Conservation (phyloP, 2,888 invertebrate genomes). For the Heliconius ismenius region DNA sequence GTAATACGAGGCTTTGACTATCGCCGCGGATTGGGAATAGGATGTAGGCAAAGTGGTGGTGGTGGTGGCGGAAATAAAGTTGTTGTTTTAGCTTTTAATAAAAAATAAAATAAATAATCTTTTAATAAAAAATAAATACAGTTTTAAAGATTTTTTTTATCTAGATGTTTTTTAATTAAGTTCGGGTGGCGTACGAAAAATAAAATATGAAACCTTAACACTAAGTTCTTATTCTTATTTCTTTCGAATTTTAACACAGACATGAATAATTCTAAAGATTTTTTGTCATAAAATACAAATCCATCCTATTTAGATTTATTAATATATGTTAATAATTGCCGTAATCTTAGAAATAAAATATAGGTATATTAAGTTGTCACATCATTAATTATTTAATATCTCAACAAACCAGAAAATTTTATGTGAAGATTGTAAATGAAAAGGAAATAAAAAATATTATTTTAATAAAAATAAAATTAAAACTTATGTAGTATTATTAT, state of each 20-base stretch:
- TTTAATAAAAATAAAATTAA: not conserved
- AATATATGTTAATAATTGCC: slow-evolving; percentile 8
- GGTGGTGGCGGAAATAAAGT: slow-evolving; percentile 13
- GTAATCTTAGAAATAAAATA: slow-evolving; percentile 2
- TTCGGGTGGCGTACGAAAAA: no score
- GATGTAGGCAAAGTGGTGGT: slow-evolving; percentile 25
- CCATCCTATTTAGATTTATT: not conserved
- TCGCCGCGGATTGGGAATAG: slow-evolving; percentile 51
- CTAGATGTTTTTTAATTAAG: no score
- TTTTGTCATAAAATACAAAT: no score
- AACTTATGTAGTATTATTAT: not conserved
- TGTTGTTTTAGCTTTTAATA: no score
- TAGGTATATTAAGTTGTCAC: slow-evolving; percentile 16
- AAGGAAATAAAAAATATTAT: not conserved
- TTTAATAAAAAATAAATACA: no score
- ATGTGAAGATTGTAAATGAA: not conserved
- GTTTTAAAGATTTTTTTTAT: no score
- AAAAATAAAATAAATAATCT: no score
- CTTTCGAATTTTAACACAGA: no score
- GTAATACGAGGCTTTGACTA: slow-evolving; percentile 48
- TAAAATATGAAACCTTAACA: no score
- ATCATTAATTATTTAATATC: slow-evolving; percentile 11
- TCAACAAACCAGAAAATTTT: not conserved
- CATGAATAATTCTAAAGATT: no score
- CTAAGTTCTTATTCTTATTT: no score